These are phyloP conservation scores for Pharmacophagus antenor DNA, from an alignment of 2,888 invertebrate genomes.

Conservation along the genomic window DNA sequence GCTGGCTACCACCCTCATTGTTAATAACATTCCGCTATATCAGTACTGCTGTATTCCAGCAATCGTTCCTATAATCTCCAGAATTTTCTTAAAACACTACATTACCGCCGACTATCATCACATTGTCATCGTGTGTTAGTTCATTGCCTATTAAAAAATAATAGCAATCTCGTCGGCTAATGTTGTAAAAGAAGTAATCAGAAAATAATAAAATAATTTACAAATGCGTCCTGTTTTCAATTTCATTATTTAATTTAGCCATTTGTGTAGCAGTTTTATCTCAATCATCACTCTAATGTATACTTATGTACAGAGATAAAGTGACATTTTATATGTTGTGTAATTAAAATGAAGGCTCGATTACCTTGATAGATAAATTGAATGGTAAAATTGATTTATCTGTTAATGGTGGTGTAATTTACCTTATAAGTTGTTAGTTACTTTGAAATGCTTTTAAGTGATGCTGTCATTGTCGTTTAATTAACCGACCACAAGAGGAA, in stretches of 20 bases:
- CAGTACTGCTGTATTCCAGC: too few relatives aligned
- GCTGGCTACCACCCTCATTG: too few relatives aligned
- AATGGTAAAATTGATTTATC: constrained; percentile 5
- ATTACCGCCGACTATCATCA: too few relatives aligned
- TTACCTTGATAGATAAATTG: constrained; percentile 10
- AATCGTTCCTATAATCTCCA: too few relatives aligned
- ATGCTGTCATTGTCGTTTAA: too few relatives aligned
- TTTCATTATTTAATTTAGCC: not conserved
- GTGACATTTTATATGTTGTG: constrained; percentile 4
- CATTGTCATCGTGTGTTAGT: too few relatives aligned
- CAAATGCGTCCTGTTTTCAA: not conserved
- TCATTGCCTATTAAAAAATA: too few relatives aligned
- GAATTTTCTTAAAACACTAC: too few relatives aligned
- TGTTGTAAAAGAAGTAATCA: not conserved
- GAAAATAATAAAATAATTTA: not conserved
- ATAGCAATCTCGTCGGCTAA: too few relatives aligned
- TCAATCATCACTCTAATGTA: constrained; percentile 1
- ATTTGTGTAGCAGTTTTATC: not conserved
- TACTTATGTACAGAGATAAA: constrained; percentile 6
- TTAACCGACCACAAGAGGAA: too few relatives aligned
- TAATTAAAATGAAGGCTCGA: constrained; percentile 4
- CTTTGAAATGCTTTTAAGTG: not conserved
- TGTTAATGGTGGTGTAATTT: not conserved
- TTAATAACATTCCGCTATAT: too few relatives aligned
- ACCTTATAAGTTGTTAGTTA: not conserved